A percentile compares a stretch with the other conserved stretches of the same genome.
phyloP scores from a whole-genome alignment of 64 coral and sea anemone genomes.

The Montipora efflorescens region DNA sequence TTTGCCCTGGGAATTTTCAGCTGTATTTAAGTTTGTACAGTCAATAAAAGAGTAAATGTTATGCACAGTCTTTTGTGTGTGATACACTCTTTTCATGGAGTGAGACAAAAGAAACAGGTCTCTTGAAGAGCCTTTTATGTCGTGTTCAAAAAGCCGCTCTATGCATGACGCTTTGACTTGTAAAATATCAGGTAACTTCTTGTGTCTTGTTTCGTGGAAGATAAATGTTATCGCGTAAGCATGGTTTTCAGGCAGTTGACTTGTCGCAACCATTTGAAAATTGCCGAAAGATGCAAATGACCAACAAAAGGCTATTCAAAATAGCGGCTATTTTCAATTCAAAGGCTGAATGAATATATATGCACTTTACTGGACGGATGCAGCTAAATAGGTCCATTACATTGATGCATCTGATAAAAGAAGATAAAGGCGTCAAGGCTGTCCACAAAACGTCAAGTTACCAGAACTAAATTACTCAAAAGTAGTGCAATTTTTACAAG shows the following conservation, averaged over 20 bases:
- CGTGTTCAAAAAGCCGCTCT: slow-evolving; percentile 3
- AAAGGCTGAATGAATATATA: slow-evolving; percentile 31
- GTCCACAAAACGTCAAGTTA: slow-evolving; percentile 44
- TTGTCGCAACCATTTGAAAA: background rate
- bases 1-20: slow-evolving; percentile 56
- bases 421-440: slow-evolving; percentile 44
- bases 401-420: slow-evolving; percentile 48
- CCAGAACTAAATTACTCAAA: slow-evolving; percentile 5
- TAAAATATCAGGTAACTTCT: background rate
- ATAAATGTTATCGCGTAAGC: background rate
- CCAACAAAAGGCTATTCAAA: slow-evolving; percentile 10
- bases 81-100: slow-evolving; percentile 40
- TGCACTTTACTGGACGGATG: slow-evolving; percentile 41
- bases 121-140: background rate
- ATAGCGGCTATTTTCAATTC: slow-evolving; percentile 32
- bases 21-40: slow-evolving; percentile 61
- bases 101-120: slow-evolving; percentile 27
- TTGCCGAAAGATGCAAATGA: slow-evolving; percentile 21
- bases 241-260: background rate
- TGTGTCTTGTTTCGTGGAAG: background rate
- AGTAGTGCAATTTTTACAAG: background rate
- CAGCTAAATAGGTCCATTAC: slow-evolving; percentile 56
- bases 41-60: slow-evolving; percentile 57
- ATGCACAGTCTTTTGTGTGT: slow-evolving; percentile 40
- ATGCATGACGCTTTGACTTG: background rate